phyloP scores from a whole-genome alignment of 2,888 invertebrate genomes.

The Psococerastis gibbosa region DNA sequence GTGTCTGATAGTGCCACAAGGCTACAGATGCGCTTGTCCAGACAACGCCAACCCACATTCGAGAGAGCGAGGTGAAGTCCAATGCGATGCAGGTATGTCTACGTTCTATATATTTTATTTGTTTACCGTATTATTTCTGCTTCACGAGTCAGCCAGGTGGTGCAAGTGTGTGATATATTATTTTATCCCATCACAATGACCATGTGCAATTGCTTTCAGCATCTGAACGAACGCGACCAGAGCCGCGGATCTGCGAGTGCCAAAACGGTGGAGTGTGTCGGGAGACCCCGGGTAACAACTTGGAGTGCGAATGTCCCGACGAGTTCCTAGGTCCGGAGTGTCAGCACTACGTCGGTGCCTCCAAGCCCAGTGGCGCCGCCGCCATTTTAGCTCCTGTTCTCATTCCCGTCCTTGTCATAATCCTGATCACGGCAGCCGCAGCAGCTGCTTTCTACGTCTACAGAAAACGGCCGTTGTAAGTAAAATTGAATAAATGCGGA shows the following conservation, averaged over 20 bases:
- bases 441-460: slow-evolving; percentile 66
- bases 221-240: slow-evolving; percentile 51
- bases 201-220: too few species aligned
- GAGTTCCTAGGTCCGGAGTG: slow-evolving; percentile 57
- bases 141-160: too few species aligned
- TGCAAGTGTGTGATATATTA: too few species aligned
- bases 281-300: slow-evolving; percentile 30
- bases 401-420: slow-evolving; percentile 60
- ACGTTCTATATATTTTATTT: too few species aligned
- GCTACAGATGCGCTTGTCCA: slow-evolving; percentile 81
- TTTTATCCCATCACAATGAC: too few species aligned
- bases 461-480: slow-evolving; percentile 71
- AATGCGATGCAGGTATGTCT: slow-evolving; percentile 70
- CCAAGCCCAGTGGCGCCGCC: slow-evolving; percentile 32
- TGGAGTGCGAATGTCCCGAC: slow-evolving; percentile 51
- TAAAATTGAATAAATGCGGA: too few species aligned
- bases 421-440: slow-evolving; percentile 49
- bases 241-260: slow-evolving; percentile 64
- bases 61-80: slow-evolving; percentile 29
- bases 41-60: slow-evolving; percentile 35
- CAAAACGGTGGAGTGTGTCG: slow-evolving; percentile 69
- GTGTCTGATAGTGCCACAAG: slow-evolving; percentile 76
- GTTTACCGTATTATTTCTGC: too few species aligned
- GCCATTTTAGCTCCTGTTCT: slow-evolving; percentile 51
- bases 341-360: slow-evolving; percentile 41